Base-by-base conservation (phyloP, 1,140 invertebrate species). In the Leptoteleia sp. region DNA sequence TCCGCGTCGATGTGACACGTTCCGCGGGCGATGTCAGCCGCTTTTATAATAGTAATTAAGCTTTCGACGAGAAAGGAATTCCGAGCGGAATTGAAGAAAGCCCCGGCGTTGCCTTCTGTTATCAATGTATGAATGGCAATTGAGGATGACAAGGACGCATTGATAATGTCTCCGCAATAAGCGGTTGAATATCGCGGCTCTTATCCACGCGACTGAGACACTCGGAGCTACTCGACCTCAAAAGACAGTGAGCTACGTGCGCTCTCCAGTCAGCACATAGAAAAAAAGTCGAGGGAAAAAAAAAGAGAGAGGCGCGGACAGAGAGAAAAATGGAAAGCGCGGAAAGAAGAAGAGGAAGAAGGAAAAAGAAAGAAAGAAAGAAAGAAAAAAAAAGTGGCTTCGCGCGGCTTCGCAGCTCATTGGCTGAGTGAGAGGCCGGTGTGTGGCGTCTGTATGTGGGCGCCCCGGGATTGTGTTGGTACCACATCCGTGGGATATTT, bases 161-260 rank as follows among this genome's bases (percentile, higher is more conserved):
- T 76, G 77, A 79, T 79, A 76, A 79, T 65, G 70, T 75, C 70
- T 55, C 22, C 25, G 57, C 27, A 75, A 75, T 75, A 70, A 75
- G 70, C 77, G 65, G 65, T 54, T 75, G 70, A 79, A 79, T 79
- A 75, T 75, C 76, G 57, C 40, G 40, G 29, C 45, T 71, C 71
- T 79, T 62, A 79, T 76, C 76, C 68, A 73, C 76, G 76, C 76
- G 62, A 65, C 70, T 68, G 52, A 79, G 70, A 79, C 64, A 73
- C 70, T 79, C 37, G 40, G 48, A 71, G 37, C 35, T 31, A 75
- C 77, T 75, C 61, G 77, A 79, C 77, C 77, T 79, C 77, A 79
- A 79, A 79, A 79, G 71, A 79, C 71, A 65, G 59, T 54, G 59
- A 79, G 76, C 65, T 79, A 70, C 76, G 70, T 75, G 62, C 52